Percentiles rank a stretch among this genome's conserved stretches.
Conservation (phyloP, 1,140 invertebrate genomes). For the Mamestra configurata region DNA sequence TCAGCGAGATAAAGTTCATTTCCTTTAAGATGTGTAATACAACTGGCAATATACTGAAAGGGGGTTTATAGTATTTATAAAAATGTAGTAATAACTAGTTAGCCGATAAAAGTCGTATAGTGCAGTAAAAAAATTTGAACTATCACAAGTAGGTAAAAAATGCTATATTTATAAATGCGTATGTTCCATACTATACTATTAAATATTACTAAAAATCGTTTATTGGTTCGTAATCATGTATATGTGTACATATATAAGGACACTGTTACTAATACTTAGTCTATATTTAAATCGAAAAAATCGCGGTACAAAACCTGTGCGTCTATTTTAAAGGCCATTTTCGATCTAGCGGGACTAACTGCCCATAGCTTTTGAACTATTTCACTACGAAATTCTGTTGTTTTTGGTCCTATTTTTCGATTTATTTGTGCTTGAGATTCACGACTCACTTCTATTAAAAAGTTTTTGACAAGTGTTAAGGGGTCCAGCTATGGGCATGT, state of each 20-base stretch:
- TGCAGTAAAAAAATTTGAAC: conserved; percentile 52
- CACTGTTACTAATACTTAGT: conserved; percentile 51
- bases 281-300: conserved; percentile 52
- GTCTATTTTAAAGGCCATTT: conserved; percentile 61
- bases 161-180: conserved; percentile 61
- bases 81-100: conserved; percentile 1
- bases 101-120: conserved; percentile 9
- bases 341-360: conserved; percentile 64
- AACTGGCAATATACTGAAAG: neutral
- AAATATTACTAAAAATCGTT: conserved; percentile 54
- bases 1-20: neutral
- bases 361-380: conserved; percentile 46
- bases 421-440: conserved; percentile 43
- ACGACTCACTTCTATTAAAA: neutral
- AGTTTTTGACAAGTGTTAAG: neutral
- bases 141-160: conserved; percentile 63
- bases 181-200: conserved; percentile 54
- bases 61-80: neutral
- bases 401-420: conserved; percentile 28
- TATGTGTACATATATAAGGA: conserved; percentile 57
- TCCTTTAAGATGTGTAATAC: neutral
- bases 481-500: conserved; percentile 51
- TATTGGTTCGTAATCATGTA: conserved; percentile 52
- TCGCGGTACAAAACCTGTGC: conserved; percentile 60
- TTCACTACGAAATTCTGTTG: conserved; percentile 5